These are phyloP conservation scores for Leptosomus discolor DNA, from an alignment of 2,113 vertebrate species.

Conservation along the genomic window DNA sequence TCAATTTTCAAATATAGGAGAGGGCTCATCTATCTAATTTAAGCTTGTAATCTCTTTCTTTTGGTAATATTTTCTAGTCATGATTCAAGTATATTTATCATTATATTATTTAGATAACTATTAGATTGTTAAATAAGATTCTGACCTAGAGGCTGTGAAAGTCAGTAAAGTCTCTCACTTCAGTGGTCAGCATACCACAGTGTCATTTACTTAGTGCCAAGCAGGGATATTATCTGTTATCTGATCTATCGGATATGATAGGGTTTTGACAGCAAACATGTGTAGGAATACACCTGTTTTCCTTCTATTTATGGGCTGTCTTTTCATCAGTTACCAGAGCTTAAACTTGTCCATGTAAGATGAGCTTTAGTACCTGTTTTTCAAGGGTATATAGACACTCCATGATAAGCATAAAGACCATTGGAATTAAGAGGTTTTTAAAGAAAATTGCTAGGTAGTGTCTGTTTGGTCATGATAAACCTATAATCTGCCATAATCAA, in stretches of 20 bases:
- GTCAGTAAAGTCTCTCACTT: neutral
- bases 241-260: neutral
- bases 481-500: neutral
- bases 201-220: neutral
- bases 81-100: neutral
- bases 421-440: neutral
- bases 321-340: neutral
- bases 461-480: neutral
- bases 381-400: neutral
- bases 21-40: neutral
- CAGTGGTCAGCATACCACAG: neutral
- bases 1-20: neutral
- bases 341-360: neutral
- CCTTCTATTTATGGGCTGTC: neutral
- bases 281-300: neutral
- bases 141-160: neutral
- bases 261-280: neutral
- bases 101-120: neutral
- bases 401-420: neutral
- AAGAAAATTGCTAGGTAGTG: neutral
- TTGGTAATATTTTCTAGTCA: neutral
- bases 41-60: neutral
- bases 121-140: neutral
- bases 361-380: neutral
- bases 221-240: neutral